These are phyloP conservation scores for Tiliacea citrago DNA, from an alignment of 2,888 invertebrate genomes.

Conservation along the genomic window DNA sequence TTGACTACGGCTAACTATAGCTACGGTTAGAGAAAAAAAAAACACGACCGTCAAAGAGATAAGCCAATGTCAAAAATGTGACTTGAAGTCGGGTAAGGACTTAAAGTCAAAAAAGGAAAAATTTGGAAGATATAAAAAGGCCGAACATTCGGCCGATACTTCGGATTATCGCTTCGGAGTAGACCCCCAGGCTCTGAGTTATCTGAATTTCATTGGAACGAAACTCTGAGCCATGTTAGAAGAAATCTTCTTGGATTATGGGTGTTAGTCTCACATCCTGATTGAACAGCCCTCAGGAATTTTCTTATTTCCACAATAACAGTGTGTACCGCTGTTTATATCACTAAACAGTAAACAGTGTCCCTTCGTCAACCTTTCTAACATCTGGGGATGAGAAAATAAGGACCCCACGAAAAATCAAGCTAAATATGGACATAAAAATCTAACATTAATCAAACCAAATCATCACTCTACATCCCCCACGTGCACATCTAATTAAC, in stretches of 20 bases:
- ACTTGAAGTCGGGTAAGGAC: no score
- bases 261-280: not conserved
- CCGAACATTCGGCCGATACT: no score
- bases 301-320: not conserved
- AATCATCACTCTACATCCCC: slow-evolving; percentile 48
- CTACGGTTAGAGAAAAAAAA: no score
- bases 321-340: not conserved
- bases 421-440: slow-evolving; percentile 18
- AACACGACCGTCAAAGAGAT: no score
- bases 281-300: not conserved
- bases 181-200: no score
- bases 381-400: not conserved
- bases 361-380: not conserved
- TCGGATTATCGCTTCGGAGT: no score
- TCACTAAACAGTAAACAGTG: not conserved
- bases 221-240: not conserved
- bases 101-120: no score
- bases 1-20: no score
- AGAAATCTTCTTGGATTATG: not conserved
- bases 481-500: slow-evolving; percentile 57
- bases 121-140: no score
- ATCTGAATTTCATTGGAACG: not conserved
- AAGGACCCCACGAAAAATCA: not conserved
- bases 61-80: no score
- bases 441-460: slow-evolving; percentile 40